Percentiles rank a stretch among this genome's conserved stretches.
These are phyloP conservation scores for Syngnathus scovelli DNA, from an alignment of 2,113 vertebrate genomes.

Conservation along the genomic window DNA sequence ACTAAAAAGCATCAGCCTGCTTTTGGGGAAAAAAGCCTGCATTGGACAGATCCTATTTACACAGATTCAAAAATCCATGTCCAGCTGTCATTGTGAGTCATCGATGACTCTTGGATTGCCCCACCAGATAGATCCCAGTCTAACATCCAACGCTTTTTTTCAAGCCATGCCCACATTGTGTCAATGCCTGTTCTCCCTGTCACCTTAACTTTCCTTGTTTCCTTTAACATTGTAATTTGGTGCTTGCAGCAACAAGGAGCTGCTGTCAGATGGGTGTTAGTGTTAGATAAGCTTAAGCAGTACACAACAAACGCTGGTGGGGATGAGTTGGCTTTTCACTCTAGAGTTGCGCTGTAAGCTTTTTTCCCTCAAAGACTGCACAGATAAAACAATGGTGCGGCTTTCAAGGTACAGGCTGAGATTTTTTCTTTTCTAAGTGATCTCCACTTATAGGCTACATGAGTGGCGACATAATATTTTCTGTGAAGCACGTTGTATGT, in stretches of 20 bases:
- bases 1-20: slow-evolving; percentile 19
- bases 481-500: neutral
- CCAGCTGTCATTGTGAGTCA: slow-evolving; percentile 60
- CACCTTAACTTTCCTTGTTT: slow-evolving; percentile 33
- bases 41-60: slow-evolving; percentile 61
- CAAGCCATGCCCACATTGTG: slow-evolving; percentile 7
- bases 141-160: slow-evolving; percentile 37
- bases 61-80: slow-evolving; percentile 61
- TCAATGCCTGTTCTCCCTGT: slow-evolving; percentile 28
- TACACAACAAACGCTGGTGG: slow-evolving; percentile 61
- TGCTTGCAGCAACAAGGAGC: slow-evolving; percentile 39
- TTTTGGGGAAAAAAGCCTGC: slow-evolving; percentile 43
- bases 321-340: slow-evolving; percentile 57
- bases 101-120: slow-evolving; percentile 35
- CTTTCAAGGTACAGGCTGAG: slow-evolving; percentile 50
- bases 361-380: slow-evolving; percentile 40
- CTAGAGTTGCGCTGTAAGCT: slow-evolving; percentile 50
- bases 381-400: slow-evolving; percentile 34
- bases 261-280: slow-evolving; percentile 50
- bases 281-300: slow-evolving; percentile 58
- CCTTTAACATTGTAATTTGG: slow-evolving; percentile 42
- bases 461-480: neutral
- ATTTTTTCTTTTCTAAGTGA: slow-evolving; percentile 15
- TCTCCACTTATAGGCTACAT: neutral
- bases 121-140: slow-evolving; percentile 34